Conservation (phyloP, 2,888 invertebrate genomes). For the Campoletis raptor region DNA sequence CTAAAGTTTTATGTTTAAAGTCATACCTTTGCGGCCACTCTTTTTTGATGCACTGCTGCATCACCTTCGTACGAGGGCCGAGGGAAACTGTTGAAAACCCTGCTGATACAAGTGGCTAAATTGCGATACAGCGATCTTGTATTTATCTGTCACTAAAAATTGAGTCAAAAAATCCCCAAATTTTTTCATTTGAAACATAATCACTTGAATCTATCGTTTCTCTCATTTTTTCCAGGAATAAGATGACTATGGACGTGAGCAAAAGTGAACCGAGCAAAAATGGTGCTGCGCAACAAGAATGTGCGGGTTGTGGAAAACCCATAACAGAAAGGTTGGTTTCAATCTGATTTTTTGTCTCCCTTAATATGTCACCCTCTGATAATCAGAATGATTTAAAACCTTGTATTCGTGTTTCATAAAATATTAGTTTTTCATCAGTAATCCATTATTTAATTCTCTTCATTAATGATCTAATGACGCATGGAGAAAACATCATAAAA, state of each 20-base stretch:
- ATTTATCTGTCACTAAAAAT: background rate
- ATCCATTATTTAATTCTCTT: no score
- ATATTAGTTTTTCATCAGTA: no score
- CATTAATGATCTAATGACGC: background rate
- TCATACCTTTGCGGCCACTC: no score
- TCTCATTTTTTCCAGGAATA: slow-evolving; percentile 70
- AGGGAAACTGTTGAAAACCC: no score
- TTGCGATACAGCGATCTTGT: background rate
- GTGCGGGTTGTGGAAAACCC: slow-evolving; percentile 94
- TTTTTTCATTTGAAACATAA: background rate
- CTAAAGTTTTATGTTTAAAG: no score
- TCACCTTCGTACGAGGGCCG: no score
- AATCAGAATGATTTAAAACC: background rate
- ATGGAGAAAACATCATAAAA: background rate
- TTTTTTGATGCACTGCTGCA: no score
- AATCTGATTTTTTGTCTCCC: no score
- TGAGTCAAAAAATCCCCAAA: background rate
- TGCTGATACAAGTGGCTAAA: no score
- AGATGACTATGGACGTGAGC: slow-evolving; percentile 84
- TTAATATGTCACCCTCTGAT: no score
- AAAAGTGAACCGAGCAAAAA: slow-evolving; percentile 82
- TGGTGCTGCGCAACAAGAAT: slow-evolving; percentile 87
- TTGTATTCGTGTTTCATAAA: no score
- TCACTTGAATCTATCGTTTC: background rate
- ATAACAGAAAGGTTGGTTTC: slow-evolving; percentile 91